Evolutionary conservation across 2,888 invertebrate genomes (phyloP).

Genomic region (Pterostichus niger): DNA sequence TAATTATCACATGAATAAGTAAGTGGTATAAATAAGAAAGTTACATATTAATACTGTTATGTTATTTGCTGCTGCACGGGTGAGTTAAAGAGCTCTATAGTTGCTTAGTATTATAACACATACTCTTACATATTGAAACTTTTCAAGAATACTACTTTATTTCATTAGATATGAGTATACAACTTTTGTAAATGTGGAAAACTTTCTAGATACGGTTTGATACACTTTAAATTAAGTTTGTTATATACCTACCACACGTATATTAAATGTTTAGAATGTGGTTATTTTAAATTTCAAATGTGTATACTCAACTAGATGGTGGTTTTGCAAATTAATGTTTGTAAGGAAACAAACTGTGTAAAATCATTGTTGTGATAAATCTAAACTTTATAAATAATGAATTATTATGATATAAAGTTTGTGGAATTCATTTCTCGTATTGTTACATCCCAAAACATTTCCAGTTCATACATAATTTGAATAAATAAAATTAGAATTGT

Average conservation of each 20-base stretch:
- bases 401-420: too few relatives aligned
- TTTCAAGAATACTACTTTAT: conserved; percentile 43
- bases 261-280: not conserved
- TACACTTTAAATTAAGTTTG: conserved; percentile 30
- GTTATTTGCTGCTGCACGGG: not conserved
- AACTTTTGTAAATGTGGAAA: conserved; percentile 21
- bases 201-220: not conserved
- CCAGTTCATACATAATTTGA: too few relatives aligned
- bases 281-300: not conserved
- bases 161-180: conserved; percentile 31
- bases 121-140: conserved; percentile 9
- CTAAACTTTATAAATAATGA: conserved; percentile 9
- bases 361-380: not conserved
- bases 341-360: not conserved
- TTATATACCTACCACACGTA: not conserved
- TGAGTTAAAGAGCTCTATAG: not conserved
- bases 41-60: not conserved
- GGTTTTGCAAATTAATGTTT: not conserved
- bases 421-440: too few relatives aligned
- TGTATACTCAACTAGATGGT: too few relatives aligned
- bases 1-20: not conserved
- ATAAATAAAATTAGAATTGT: too few relatives aligned
- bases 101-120: not conserved
- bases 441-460: too few relatives aligned
- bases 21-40: not conserved